phyloP scores from a whole-genome alignment of 2,888 invertebrate genomes.

The Ypsolopha sequella region DNA sequence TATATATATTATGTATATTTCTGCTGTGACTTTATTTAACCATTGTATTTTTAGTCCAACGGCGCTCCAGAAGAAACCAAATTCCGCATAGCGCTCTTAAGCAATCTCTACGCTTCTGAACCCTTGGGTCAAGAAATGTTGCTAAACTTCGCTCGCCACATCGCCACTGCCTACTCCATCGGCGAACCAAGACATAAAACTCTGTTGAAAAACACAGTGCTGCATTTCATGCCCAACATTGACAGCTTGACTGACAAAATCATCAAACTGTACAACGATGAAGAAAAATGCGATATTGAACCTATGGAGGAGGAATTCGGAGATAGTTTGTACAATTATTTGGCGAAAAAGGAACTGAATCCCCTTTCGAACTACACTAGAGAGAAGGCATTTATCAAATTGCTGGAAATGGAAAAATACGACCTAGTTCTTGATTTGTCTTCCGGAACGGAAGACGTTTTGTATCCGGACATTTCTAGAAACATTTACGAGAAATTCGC shows the following conservation, averaged over 20 bases:
- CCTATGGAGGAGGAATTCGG: constrained; percentile 74
- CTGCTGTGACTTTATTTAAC: no score
- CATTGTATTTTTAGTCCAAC: constrained; percentile 38
- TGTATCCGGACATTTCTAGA: constrained; percentile 52
- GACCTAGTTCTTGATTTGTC: constrained; percentile 81
- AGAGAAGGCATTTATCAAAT: constrained; percentile 73
- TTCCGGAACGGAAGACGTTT: constrained; percentile 78
- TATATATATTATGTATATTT: no score
- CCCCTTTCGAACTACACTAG: constrained; percentile 52
- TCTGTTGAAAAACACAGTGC: constrained; percentile 77
- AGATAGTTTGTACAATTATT: constrained; percentile 67
- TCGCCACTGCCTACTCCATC: constrained; percentile 77
- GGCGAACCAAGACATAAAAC: constrained; percentile 75
- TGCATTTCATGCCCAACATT: constrained; percentile 82
- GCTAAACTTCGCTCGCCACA: constrained; percentile 85
- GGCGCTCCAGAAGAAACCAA: constrained; percentile 85
- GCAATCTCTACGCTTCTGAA: constrained; percentile 85
- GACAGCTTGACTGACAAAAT: constrained; percentile 42
- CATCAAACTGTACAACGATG: constrained; percentile 30
- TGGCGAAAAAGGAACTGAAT: constrained; percentile 49
- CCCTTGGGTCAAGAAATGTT: constrained; percentile 88
- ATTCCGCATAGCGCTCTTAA: constrained; percentile 86
- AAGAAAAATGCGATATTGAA: constrained; percentile 38
- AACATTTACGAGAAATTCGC: constrained; percentile 61
- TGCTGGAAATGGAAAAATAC: constrained; percentile 76